Percentiles rank a stretch among this genome's conserved stretches.
Conservation (phyloP, 2,888 invertebrate species). For the Lamproptera curius region DNA sequence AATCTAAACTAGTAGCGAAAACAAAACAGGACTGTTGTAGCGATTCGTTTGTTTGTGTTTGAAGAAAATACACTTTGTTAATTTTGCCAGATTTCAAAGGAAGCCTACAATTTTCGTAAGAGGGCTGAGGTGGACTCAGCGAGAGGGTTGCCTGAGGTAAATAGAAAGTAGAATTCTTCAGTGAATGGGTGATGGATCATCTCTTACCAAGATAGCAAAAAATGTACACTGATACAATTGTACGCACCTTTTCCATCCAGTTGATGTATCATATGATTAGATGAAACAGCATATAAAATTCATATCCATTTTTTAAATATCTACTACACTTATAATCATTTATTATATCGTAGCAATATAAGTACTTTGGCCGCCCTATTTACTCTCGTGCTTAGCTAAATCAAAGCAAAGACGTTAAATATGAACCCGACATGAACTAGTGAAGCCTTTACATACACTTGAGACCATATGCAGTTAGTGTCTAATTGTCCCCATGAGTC, state of each 20-base stretch:
- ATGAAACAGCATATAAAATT: neutral
- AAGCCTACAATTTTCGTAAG: too few species aligned
- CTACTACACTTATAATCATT: too few species aligned
- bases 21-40: too few species aligned
- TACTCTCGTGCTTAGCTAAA: conserved; percentile 23
- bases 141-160: too few species aligned
- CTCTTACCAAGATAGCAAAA: neutral
- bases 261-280: neutral
- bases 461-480: conserved; percentile 38
- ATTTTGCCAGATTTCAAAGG: too few species aligned
- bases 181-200: neutral
- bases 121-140: too few species aligned
- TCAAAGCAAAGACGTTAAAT: conserved; percentile 25
- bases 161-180: too few species aligned
- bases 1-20: too few species aligned
- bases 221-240: neutral
- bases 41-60: too few species aligned
- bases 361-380: neutral
- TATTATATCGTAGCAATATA: neutral
- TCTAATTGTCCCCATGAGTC: conserved; percentile 47
- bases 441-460: conserved; percentile 43
- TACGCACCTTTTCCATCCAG: neutral
- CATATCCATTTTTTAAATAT: neutral
- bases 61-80: too few species aligned
- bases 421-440: conserved; percentile 26